phyloP scores from a whole-genome alignment of 2,888 invertebrate genomes.

The Exocentrus adspersus region DNA sequence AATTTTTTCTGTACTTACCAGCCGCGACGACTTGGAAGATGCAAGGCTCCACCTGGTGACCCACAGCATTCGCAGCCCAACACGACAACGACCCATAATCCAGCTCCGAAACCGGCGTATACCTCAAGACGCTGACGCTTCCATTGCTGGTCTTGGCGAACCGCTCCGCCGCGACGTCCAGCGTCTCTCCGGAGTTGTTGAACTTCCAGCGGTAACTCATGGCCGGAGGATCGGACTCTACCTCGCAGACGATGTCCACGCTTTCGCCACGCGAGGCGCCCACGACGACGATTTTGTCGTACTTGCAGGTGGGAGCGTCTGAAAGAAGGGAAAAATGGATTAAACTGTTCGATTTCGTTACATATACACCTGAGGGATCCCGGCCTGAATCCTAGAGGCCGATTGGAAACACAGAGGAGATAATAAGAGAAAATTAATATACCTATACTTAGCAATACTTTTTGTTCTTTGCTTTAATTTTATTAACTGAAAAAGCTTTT shows the following conservation, averaged over 20 bases:
- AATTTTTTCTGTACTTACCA: conserved; percentile 67
- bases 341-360: no score
- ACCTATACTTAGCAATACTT: no score
- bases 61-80: conserved; percentile 86
- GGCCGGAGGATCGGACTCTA: conserved; percentile 92
- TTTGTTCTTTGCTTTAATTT: no score
- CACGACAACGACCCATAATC: conserved; percentile 92
- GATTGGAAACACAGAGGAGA: no score
- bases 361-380: no score
- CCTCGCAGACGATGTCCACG: conserved; percentile 87
- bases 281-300: conserved; percentile 81
- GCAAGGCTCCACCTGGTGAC: conserved; percentile 84
- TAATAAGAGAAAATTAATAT: no score
- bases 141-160: conserved; percentile 79
- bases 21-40: conserved; percentile 90
- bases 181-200: conserved; percentile 91
- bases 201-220: conserved; percentile 93
- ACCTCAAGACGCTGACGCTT: conserved; percentile 75
- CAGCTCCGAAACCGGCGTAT: conserved; percentile 70
- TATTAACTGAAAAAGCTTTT: no score
- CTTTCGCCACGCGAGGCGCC: conserved; percentile 90
- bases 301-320: conserved; percentile 87
- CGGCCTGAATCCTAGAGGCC: no score
- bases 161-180: conserved; percentile 82
- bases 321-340: no score